These are phyloP conservation scores for Actias luna DNA, from an alignment of 2,888 invertebrate species.

Conservation along the genomic window DNA sequence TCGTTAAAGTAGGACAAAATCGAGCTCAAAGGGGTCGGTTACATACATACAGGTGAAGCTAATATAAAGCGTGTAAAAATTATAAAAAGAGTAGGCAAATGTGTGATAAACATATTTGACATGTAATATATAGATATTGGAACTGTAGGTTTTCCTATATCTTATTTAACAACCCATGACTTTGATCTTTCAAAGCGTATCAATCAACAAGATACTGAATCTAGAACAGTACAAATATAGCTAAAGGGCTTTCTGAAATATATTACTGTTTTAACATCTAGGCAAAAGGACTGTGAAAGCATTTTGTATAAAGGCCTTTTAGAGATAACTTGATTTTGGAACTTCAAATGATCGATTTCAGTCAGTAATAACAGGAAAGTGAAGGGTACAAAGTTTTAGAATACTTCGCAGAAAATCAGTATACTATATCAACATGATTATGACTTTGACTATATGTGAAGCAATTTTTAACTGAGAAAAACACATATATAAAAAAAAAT, in stretches of 20 bases:
- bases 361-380: not conserved
- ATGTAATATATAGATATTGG: too few species aligned
- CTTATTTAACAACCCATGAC: too few species aligned
- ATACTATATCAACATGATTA: not conserved
- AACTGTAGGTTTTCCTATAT: too few species aligned
- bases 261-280: not conserved
- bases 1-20: too few species aligned
- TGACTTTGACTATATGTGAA: not conserved
- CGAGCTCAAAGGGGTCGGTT: too few species aligned
- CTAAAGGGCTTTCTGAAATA: not conserved
- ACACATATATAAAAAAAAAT: not conserved
- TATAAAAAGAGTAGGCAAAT: too few species aligned
- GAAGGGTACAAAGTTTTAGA: not conserved
- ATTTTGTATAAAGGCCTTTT: slow-evolving; percentile 17
- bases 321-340: slow-evolving; percentile 19
- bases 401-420: not conserved
- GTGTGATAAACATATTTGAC: too few species aligned
- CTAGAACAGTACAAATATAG: not conserved
- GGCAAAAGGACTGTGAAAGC: not conserved
- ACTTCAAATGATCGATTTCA: slow-evolving; percentile 8
- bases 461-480: not conserved
- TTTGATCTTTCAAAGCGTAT: not conserved
- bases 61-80: too few species aligned
- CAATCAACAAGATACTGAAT: not conserved
- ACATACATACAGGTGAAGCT: too few species aligned